Base-by-base conservation (phyloP, 2,797 vertebrate genomes). In the Poecilia gillii region DNA sequence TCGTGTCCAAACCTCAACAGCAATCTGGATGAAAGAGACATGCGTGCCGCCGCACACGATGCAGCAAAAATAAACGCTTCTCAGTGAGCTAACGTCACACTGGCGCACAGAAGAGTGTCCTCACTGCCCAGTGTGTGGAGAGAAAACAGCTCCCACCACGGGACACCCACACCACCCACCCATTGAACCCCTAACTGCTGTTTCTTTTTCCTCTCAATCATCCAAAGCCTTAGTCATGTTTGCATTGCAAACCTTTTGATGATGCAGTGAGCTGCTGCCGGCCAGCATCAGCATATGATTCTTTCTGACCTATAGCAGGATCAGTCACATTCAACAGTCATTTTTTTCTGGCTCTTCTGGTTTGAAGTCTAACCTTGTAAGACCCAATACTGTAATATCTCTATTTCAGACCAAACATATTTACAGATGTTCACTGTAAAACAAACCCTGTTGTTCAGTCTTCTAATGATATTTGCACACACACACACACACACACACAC, bases 61-160 rank as follows among this genome's bases (percentile, higher is more conserved):
- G 94, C 91, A 85, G 90, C 88, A 92, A 88, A 95, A 96, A 96
- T 94, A 96, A 96, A 96, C 94, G 74, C 0, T 78, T 91, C 82
- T 73, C 94, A 88, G 94, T 41, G 41, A 95, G 94, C 92, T 92
- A 87, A 94, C 87, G 80, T 96, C 96, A 96, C 93, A 90, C 90
- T 81, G 88, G 90, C 94, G 93, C 92, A 94, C 87, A 94, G 93
- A 89, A 93, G 95, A 91, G 87, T 79, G 85, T 90, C 83, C 85
- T 84, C 94, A 85, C 93, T 91, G 91, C 86, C 94, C 93, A 39
- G 90, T 95, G 94, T 96, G 94, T 96, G 94, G 93, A 98, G 98
- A 95, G 96, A 97, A 98, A 99, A 99, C 96, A 99, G 94, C 88
- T 90, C 91, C 91, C 97, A 90, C 97, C 90, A 94, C 96, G 81